phyloP scores from a whole-genome alignment of 2,888 invertebrate species.

The Neocrepidodera transversa region DNA sequence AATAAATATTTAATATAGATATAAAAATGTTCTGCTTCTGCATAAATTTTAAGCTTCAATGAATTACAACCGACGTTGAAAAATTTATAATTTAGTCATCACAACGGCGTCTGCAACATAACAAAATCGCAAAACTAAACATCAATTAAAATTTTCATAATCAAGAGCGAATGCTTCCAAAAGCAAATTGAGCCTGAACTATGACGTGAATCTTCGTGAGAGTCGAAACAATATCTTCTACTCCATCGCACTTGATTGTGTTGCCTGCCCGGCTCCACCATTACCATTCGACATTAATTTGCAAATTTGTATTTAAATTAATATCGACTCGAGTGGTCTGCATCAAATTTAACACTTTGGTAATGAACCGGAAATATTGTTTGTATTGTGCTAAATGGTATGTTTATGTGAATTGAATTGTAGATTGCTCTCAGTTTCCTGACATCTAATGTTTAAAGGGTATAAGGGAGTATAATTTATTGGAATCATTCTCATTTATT shows the following conservation, averaged over 20 bases:
- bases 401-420: slow-evolving; percentile 28
- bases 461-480: not conserved
- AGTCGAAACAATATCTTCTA: slow-evolving; percentile 48
- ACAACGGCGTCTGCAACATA: not conserved
- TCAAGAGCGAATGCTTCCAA: slow-evolving; percentile 41
- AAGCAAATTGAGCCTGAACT: slow-evolving; percentile 48
- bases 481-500: too few species aligned
- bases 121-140: slow-evolving; percentile 19
- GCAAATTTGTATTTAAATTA: slow-evolving; percentile 46
- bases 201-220: slow-evolving; percentile 43
- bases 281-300: slow-evolving; percentile 47
- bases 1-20: too few species aligned
- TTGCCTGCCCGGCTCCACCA: slow-evolving; percentile 42
- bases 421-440: slow-evolving; percentile 13
- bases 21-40: too few species aligned
- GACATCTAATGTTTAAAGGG: not conserved
- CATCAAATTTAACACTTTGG: slow-evolving; percentile 32
- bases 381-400: slow-evolving; percentile 31
- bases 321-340: slow-evolving; percentile 32
- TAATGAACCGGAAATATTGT: slow-evolving; percentile 37
- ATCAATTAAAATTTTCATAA: slow-evolving; percentile 52
- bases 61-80: not conserved
- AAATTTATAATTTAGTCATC: not conserved
- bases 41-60: too few species aligned
- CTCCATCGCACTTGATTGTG: slow-evolving; percentile 43